These are phyloP conservation scores for Drosophila serrata DNA, from an alignment of 1,140 invertebrate species.

Conservation along the genomic window DNA sequence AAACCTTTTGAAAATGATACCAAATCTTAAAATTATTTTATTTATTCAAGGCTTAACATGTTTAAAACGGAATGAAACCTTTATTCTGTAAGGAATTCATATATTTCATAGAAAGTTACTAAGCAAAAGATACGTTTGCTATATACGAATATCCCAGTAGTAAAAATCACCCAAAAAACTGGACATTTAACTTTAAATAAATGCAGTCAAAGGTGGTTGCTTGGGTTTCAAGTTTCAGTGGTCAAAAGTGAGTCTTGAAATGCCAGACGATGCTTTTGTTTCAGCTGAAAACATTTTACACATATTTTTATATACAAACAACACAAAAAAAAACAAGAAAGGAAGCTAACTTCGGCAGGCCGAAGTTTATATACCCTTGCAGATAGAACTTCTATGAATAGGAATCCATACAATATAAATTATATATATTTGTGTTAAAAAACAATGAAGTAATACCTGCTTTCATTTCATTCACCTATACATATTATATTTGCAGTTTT, in stretches of 20 bases:
- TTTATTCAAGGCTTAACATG: no score
- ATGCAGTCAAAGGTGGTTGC: constrained; percentile 50
- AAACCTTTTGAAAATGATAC: background rate
- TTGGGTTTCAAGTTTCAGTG: constrained; percentile 45
- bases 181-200: constrained; percentile 14
- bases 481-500: no score
- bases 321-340: no score
- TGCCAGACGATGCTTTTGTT: constrained; percentile 62
- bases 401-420: no score
- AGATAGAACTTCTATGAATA: no score
- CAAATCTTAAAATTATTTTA: no score
- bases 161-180: background rate
- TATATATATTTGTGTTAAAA: no score
- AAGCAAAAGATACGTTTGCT: background rate
- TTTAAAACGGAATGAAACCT: background rate
- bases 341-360: no score
- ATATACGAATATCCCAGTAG: no score
- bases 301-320: constrained; percentile 44
- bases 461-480: no score
- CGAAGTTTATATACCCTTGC: no score
- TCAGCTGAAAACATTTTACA: constrained; percentile 43
- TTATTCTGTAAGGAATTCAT: background rate
- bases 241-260: constrained; percentile 52
- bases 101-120: background rate
- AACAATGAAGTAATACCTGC: no score